Percentiles rank a stretch among this genome's conserved stretches.
These are phyloP conservation scores for Tetheella fluctuosa DNA, from an alignment of 2,888 invertebrate species.

Conservation along the genomic window DNA sequence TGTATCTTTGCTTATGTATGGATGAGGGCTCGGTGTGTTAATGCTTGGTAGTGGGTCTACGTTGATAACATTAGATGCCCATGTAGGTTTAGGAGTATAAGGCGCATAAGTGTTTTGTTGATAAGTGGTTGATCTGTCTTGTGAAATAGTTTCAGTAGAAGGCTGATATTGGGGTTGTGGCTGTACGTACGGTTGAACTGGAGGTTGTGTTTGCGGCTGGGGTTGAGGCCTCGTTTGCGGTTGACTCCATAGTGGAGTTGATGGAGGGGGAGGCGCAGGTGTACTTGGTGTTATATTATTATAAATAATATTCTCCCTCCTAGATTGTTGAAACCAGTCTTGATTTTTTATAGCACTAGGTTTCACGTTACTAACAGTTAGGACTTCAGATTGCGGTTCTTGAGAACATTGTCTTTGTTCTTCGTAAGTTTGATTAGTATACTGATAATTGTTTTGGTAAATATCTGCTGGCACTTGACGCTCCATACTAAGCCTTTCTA, in stretches of 20 bases:
- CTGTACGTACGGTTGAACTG: conserved; percentile 20
- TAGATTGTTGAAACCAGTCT: conserved; percentile 75
- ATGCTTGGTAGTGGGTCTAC: conserved; percentile 38
- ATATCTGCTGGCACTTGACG: conserved; percentile 71
- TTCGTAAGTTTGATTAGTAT: conserved; percentile 58
- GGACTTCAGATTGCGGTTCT: conserved; percentile 75
- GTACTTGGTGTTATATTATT: conserved; percentile 57
- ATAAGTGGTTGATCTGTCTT: conserved; percentile 51
- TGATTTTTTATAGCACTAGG: conserved; percentile 75
- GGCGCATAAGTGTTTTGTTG: conserved; percentile 39
- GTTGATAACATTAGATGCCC: conserved; percentile 51
- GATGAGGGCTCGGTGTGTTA: conserved; percentile 39
- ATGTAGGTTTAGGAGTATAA: conserved; percentile 63
- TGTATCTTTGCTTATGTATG: conserved; percentile 58
- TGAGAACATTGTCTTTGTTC: conserved; percentile 64
- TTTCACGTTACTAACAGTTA: conserved; percentile 74
- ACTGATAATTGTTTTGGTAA: conserved; percentile 64
- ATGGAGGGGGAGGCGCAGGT: conserved; percentile 42
- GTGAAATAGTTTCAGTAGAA: conserved; percentile 49
- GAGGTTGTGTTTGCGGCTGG: conserved; percentile 36
- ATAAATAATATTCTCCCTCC: conserved; percentile 58
- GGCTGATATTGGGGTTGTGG: conserved; percentile 45
- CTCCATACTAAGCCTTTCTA: conserved; percentile 75
- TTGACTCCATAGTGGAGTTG: conserved; percentile 41
- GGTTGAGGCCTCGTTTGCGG: conserved; percentile 43